Evolutionary conservation across 2,113 vertebrate genomes (phyloP), one percentile per base, ranked within the genome.

Genomic region (Meleagris gallopavo): DNA sequence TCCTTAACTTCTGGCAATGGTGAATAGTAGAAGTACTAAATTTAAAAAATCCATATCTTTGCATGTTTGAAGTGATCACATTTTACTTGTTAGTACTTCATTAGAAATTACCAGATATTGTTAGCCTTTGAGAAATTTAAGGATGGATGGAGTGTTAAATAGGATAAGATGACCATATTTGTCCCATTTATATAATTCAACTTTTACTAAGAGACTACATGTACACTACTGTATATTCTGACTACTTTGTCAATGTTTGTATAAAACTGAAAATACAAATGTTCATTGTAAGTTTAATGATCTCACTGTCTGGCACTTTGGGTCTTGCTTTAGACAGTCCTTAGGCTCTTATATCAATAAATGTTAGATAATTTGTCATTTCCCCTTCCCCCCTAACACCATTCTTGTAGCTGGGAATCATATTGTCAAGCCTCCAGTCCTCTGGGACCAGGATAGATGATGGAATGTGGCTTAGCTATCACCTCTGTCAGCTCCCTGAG

Each of bases 131-230:
- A 10, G n/a, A 61, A 64, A 19, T 84, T 84, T 36, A 48, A 83
- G 48, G 27, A 29, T 19, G n/a, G n/a, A n/a, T n/a, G 12, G 34
- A 74, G 76, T n/a, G 14, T 77, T 83, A 66, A 74, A 48, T 88
- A 57, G 54, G 71, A 20, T 36, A 61, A 9, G 27, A 74, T 71
- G 8, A 75, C 76, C 17, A 0, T 19, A 93, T 72, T 86, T 19
- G 93, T 74, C 85, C 19, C 15, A 43, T 55, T 88, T 95, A 93
- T 94, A 84, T 50, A 91, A 81, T 87, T 83, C 22, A 85, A 19
- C 25, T 77, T 73, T 38, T 62, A 78, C 66, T 80, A 65, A 81
- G 62, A 73, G 95, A 80, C 7, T 85, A 69, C 78, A 62, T 27
- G 80, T 61, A 52, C 3, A 50, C 2, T 25, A 85, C 10, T 34